Evolutionary conservation across 1,140 invertebrate species (phyloP).

Genomic region (Ladona fulva): DNA sequence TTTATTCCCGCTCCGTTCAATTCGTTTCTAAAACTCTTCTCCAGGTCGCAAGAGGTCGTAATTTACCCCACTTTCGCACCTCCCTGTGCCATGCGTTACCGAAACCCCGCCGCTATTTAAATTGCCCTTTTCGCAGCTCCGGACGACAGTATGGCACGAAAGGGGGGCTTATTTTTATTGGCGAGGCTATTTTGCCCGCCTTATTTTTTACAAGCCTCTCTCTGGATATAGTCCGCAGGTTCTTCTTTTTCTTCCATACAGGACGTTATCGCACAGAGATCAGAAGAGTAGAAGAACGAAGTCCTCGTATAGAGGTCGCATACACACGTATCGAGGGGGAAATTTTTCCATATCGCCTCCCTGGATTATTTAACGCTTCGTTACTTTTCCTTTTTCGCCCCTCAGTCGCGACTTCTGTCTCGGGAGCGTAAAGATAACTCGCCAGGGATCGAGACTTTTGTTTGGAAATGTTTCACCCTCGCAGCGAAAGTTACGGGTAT

Average conservation of each 20-base stretch:
- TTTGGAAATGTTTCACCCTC: neutral
- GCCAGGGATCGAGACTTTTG: no score
- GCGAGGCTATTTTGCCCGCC: no score
- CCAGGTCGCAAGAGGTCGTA: neutral
- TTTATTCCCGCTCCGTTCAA: neutral
- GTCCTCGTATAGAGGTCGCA: neutral
- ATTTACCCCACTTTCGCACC: no score
- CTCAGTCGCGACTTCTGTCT: neutral
- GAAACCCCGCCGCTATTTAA: neutral
- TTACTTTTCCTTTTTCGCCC: neutral
- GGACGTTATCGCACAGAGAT: no score
- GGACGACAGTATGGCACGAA: neutral
- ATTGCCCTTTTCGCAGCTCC: neutral
- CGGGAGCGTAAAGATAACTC: neutral
- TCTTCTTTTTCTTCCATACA: neutral
- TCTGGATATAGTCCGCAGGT: neutral
- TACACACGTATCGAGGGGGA: neutral
- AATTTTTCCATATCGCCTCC: neutral
- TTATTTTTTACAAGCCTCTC: no score
- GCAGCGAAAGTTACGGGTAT: neutral
- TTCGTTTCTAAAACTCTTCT: neutral
- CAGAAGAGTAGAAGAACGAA: neutral
- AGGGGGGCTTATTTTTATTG: neutral
- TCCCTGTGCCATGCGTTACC: no score
- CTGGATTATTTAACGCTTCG: neutral